These are phyloP conservation scores for Drymodes brunneopygia DNA, from an alignment of 2,113 vertebrate genomes.

Conservation along the genomic window DNA sequence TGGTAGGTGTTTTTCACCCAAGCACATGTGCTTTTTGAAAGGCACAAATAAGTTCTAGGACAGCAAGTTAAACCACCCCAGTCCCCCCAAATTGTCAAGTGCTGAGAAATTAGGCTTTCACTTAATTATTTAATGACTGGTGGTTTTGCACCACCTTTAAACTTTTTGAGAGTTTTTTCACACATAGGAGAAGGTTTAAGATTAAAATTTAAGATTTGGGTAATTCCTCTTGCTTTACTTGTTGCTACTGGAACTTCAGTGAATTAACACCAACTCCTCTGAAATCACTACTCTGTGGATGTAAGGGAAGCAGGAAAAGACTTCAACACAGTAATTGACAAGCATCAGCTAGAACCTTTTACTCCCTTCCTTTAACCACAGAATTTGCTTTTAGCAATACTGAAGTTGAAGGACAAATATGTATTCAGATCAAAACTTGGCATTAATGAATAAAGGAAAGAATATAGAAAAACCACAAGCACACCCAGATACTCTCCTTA, in stretches of 20 bases:
- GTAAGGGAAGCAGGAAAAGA: neutral
- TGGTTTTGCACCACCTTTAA: neutral
- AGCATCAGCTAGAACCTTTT: neutral
- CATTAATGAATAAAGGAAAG: neutral
- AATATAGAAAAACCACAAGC: neutral
- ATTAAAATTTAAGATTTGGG: neutral
- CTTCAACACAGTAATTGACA: neutral
- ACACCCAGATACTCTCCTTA: neutral
- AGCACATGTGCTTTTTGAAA: neutral
- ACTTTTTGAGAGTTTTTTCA: neutral
- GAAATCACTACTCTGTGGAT: neutral
- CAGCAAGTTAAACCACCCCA: neutral
- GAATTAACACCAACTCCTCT: neutral
- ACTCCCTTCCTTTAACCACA: neutral
- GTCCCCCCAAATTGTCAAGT: accelerated
- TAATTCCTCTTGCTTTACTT: neutral
- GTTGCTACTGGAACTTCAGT: neutral
- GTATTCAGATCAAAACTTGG: neutral
- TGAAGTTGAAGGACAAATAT: neutral
- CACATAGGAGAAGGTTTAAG: neutral
- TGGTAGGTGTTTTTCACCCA: neutral
- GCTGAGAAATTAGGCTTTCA: neutral
- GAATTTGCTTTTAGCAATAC: neutral
- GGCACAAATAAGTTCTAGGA: neutral
- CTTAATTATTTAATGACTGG: neutral